A percentile compares a stretch with the other conserved stretches of the same genome.
Conservation (phyloP, 2,888 invertebrate genomes). For the Ctena decussata region DNA sequence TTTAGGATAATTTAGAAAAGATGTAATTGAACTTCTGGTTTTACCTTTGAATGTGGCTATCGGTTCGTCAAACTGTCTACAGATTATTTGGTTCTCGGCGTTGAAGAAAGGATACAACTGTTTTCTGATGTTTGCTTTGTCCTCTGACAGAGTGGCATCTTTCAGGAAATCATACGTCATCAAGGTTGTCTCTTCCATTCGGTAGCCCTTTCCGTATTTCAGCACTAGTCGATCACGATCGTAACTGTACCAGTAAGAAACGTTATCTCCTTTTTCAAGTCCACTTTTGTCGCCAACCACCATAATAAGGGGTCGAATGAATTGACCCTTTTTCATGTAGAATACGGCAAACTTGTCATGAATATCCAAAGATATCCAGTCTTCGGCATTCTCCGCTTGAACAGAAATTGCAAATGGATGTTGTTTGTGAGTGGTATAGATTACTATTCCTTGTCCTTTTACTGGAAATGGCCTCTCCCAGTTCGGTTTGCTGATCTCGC, state of each 20-base stretch:
- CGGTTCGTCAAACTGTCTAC: too few relatives aligned
- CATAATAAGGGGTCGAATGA: not conserved
- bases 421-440: not conserved
- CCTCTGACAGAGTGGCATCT: not conserved
- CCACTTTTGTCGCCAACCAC: not conserved
- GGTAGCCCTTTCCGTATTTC: conserved; percentile 42
- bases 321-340: too few relatives aligned
- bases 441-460: not conserved
- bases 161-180: conserved; percentile 17
- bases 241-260: conserved; percentile 35
- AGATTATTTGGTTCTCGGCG: too few relatives aligned
- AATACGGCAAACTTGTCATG: too few relatives aligned
- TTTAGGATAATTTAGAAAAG: too few relatives aligned
- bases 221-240: conserved; percentile 23
- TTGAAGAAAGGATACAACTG: not conserved
- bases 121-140: not conserved
- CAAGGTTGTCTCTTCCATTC: conserved; percentile 33
- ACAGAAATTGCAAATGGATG: not conserved
- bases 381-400: not conserved
- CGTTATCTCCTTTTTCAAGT: not conserved
- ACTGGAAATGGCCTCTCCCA: conserved; percentile 11
- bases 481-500: not conserved
- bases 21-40: too few relatives aligned
- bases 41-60: too few relatives aligned
- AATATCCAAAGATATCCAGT: not conserved